Evolutionary conservation across 1,140 invertebrate species (phyloP).

Genomic region (Leptestheria dahalacensis): DNA sequence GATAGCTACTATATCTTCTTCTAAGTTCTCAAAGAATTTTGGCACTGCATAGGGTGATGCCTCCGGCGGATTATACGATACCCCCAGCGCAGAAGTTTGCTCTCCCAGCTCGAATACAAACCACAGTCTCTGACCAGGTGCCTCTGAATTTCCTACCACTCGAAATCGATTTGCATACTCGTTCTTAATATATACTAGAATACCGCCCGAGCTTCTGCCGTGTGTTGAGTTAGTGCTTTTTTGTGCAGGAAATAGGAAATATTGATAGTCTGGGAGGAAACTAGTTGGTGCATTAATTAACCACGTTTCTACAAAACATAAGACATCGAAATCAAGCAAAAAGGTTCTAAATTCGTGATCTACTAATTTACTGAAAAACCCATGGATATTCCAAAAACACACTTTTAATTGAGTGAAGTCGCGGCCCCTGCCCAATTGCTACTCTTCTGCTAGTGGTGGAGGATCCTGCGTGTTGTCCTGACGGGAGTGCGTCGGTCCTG

Average conservation of each 20-base stretch:
- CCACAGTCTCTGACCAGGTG: neutral
- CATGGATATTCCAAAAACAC: neutral
- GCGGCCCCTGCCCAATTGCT: no score
- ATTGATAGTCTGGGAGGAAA: neutral
- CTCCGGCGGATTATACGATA: neutral
- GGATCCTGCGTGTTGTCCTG: no score
- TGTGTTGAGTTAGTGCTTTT: neutral
- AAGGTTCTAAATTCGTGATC: neutral
- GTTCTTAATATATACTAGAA: neutral
- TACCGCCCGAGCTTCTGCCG: neutral
- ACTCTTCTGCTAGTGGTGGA: no score
- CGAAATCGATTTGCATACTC: neutral
- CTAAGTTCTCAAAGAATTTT: neutral
- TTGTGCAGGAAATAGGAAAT: neutral
- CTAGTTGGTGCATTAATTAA: neutral
- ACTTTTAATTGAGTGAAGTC: neutral
- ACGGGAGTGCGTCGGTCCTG: no score
- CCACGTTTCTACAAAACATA: neutral
- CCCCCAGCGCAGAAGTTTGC: neutral
- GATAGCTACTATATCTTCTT: neutral
- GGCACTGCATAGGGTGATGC: neutral
- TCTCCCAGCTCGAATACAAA: neutral
- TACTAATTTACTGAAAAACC: neutral
- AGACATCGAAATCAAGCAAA: neutral
- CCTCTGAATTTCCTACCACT: neutral